These are phyloP conservation scores for Chromobotia macracanthus DNA, from an alignment of 2,797 vertebrate genomes.

Conservation along the genomic window DNA sequence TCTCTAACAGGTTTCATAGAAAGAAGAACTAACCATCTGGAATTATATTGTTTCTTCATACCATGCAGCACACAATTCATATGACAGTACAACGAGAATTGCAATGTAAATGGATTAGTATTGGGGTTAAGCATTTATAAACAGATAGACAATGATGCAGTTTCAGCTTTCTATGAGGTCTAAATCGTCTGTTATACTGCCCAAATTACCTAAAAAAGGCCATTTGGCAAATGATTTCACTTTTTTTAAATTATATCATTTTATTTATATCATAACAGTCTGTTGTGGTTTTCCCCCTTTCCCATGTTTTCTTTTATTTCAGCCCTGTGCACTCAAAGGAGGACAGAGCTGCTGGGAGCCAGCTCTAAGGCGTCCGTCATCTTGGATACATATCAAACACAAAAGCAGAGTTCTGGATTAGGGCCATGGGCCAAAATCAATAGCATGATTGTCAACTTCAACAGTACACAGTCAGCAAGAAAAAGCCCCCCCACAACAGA, in stretches of 20 bases:
- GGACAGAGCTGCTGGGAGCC: conserved; percentile 49
- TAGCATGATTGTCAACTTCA: conserved; percentile 72
- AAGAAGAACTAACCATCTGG: conserved; percentile 33
- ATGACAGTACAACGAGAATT: not conserved
- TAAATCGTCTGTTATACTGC: too few relatives aligned
- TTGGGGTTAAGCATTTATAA: too few relatives aligned
- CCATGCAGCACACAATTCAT: not conserved
- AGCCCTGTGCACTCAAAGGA: conserved; percentile 24
- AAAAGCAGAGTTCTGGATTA: conserved; percentile 55
- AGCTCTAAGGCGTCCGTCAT: conserved; percentile 42
- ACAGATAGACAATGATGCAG: too few relatives aligned
- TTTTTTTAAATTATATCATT: not conserved
- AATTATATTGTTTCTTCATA: not conserved
- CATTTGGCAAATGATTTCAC: not conserved
- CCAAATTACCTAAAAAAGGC: too few relatives aligned
- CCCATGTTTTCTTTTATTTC: conserved; percentile 11
- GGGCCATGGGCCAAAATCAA: conserved; percentile 66
- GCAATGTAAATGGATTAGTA: not conserved
- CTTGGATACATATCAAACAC: conserved; percentile 53
- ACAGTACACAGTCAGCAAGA: conserved; percentile 73
- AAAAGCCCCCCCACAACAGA: conserved; percentile 65
- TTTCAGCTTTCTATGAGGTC: too few relatives aligned
- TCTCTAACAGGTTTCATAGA: not conserved
- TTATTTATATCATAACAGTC: conserved; percentile 2
- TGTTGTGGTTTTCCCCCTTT: not conserved